These are phyloP conservation scores for Proctacanthus coquilletti DNA, from an alignment of 1,140 invertebrate species.

Conservation along the genomic window DNA sequence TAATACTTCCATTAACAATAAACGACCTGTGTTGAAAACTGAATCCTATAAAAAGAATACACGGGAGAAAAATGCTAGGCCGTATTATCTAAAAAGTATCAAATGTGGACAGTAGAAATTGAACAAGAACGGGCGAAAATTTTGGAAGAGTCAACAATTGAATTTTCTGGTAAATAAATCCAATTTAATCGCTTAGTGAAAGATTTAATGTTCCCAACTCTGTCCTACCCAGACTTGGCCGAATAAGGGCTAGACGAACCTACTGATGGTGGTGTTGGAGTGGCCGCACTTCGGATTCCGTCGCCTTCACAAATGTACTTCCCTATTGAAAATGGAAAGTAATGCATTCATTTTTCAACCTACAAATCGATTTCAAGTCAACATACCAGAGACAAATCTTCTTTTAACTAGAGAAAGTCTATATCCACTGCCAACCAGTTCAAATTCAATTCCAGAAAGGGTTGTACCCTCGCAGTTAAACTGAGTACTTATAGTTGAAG, in stretches of 20 bases:
- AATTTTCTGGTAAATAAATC: too few species aligned
- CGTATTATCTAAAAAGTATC: too few species aligned
- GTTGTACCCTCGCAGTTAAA: slow-evolving; percentile 93
- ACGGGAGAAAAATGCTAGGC: too few species aligned
- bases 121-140: too few species aligned
- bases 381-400: slow-evolving; percentile 79
- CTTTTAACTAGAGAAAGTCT: slow-evolving; percentile 85
- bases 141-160: too few species aligned
- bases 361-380: background rate
- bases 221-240: slow-evolving; percentile 19
- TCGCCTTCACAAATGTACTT: slow-evolving; percentile 84
- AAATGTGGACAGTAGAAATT: too few species aligned
- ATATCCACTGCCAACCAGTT: slow-evolving; percentile 75
- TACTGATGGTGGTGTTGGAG: slow-evolving; percentile 28
- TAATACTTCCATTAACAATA: too few species aligned
- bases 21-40: too few species aligned
- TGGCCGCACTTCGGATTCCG: slow-evolving; percentile 25
- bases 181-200: too few species aligned
- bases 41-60: too few species aligned
- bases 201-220: too few species aligned
- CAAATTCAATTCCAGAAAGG: slow-evolving; percentile 85
- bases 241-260: slow-evolving; percentile 31
- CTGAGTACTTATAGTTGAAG: slow-evolving; percentile 72
- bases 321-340: slow-evolving; percentile 30
- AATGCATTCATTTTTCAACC: background rate